phyloP scores from a whole-genome alignment of 2,113 vertebrate species.

The Aegotheles bennettii region DNA sequence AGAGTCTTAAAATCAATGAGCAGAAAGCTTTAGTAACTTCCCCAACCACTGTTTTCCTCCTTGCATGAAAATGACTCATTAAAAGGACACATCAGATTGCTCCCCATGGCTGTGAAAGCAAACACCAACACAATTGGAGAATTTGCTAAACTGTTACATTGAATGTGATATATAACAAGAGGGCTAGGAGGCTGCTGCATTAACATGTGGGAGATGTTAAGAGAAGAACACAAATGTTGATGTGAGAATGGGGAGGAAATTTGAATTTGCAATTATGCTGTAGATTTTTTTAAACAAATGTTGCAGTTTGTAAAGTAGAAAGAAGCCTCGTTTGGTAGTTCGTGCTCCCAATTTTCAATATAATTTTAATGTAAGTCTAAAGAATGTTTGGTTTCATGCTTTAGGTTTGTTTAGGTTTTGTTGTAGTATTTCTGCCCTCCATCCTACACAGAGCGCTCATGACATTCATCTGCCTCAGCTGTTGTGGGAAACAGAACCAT shows the following conservation, averaged over 20 bases:
- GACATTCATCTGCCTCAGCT: background rate
- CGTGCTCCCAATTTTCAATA: constrained; percentile 10
- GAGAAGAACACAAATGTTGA: constrained; percentile 23
- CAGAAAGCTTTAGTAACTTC: constrained; percentile 15
- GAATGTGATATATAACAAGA: background rate
- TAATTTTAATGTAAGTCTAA: background rate
- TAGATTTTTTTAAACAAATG: background rate
- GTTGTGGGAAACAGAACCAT: background rate
- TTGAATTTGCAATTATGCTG: constrained; percentile 24
- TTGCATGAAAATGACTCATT: constrained; percentile 20
- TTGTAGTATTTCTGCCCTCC: background rate
- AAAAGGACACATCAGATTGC: constrained; percentile 25
- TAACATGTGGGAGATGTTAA: background rate
- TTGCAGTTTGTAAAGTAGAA: constrained; percentile 17
- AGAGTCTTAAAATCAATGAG: constrained; percentile 20
- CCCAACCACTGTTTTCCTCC: constrained; percentile 13
- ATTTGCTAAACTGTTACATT: background rate
- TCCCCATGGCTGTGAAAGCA: background rate
- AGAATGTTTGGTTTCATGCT: background rate
- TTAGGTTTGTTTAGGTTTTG: constrained; percentile 20
- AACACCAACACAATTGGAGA: constrained; percentile 8
- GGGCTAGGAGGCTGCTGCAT: background rate
- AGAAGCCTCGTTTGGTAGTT: constrained; percentile 30
- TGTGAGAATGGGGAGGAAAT: constrained; percentile 46
- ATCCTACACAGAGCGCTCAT: background rate